Conservation (phyloP, 2,888 invertebrate species). For the Protophormia terraenovae region DNA sequence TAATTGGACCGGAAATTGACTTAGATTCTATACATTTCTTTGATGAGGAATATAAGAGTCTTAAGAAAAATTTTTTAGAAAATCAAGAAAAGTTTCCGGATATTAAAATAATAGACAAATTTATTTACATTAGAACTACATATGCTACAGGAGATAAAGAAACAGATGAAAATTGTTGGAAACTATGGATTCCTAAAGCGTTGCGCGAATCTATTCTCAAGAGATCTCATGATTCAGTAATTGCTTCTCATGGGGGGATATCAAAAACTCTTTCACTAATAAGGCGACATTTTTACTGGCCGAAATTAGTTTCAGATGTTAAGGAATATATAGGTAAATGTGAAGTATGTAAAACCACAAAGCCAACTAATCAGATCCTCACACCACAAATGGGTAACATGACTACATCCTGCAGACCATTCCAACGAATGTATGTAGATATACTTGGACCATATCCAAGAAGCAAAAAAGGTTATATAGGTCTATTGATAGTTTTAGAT, state of each 20-base stretch:
- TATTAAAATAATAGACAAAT: neutral
- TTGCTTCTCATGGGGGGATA: neutral
- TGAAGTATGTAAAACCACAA: slow-evolving; percentile 5
- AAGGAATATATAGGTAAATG: slow-evolving; percentile 12
- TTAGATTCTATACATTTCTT: slow-evolving; percentile 25
- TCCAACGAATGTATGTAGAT: slow-evolving; percentile 51
- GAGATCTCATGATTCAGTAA: neutral
- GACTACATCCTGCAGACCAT: slow-evolving; percentile 3
- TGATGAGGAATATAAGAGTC: neutral
- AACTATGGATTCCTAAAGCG: neutral
- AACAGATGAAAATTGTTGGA: slow-evolving; percentile 10
- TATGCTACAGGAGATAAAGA: slow-evolving; percentile 2
- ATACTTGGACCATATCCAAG: slow-evolving; percentile 48
- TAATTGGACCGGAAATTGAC: slow-evolving; percentile 14
- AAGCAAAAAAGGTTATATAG: slow-evolving; percentile 23
- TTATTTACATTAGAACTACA: slow-evolving; percentile 27
- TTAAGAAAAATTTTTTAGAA: neutral
- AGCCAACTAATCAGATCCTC: neutral
- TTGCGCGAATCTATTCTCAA: neutral
- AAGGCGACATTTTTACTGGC: slow-evolving; percentile 18
- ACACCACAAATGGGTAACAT: slow-evolving; percentile 3
- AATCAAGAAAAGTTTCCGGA: slow-evolving; percentile 15
- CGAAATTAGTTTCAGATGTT: slow-evolving; percentile 16
- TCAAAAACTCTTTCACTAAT: neutral
- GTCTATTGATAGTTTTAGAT: slow-evolving; percentile 40